Conservation (phyloP, 2,888 invertebrate genomes). For the Drosophila anceps region DNA sequence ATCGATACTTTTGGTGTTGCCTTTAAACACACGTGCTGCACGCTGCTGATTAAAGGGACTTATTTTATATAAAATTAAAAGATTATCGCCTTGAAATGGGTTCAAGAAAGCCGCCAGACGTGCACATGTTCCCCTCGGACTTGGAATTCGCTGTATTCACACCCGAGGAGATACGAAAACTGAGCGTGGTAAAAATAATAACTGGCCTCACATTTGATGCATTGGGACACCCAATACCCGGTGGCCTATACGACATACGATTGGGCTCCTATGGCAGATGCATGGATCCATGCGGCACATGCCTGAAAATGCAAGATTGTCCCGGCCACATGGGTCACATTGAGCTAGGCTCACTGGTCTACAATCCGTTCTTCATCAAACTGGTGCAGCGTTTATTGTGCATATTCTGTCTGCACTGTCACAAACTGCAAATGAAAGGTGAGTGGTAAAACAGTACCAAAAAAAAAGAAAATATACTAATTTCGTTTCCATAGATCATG, state of each 20-base stretch:
- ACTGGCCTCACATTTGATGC: slow-evolving; percentile 92
- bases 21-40: slow-evolving; percentile 52
- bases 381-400: slow-evolving; percentile 89
- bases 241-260: slow-evolving; percentile 95
- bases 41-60: background rate
- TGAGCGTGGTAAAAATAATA: slow-evolving; percentile 93
- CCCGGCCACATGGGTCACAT: slow-evolving; percentile 98
- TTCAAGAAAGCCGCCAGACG: slow-evolving; percentile 58
- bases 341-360: slow-evolving; percentile 93
- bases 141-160: slow-evolving; percentile 90
- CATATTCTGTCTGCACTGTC: slow-evolving; percentile 90
- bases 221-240: slow-evolving; percentile 92
- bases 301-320: slow-evolving; percentile 89
- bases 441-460: slow-evolving; percentile 36
- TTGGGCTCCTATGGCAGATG: slow-evolving; percentile 87
- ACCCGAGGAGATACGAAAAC: slow-evolving; percentile 90
- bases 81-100: slow-evolving; percentile 58
- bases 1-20: slow-evolving; percentile 14
- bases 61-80: slow-evolving; percentile 7
- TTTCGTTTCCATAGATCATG: slow-evolving; percentile 74
- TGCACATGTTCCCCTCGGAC: slow-evolving; percentile 82
- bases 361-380: slow-evolving; percentile 95
- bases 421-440: slow-evolving; percentile 89
- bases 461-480: no score
- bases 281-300: slow-evolving; percentile 92